Evolutionary conservation across 2,888 invertebrate genomes (phyloP).

Genomic region (Eristalis intricaria): DNA sequence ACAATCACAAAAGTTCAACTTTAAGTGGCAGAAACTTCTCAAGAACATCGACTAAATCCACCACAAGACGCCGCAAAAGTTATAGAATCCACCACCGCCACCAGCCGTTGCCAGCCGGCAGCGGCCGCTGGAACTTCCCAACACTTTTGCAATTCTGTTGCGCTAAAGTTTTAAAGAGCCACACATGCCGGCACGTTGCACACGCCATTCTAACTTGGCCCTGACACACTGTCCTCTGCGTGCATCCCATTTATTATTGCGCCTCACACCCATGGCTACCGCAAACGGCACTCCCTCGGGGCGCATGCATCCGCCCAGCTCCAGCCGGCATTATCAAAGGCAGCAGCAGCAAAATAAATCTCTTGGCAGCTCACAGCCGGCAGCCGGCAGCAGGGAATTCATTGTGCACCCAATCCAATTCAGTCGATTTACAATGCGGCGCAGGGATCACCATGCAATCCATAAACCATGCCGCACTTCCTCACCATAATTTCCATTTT

Average conservation of each 20-base stretch:
- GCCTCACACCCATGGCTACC: constrained; percentile 4
- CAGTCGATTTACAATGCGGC: constrained; percentile 27
- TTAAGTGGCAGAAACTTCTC: background rate
- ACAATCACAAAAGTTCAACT: background rate
- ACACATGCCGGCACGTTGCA: background rate
- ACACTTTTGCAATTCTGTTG: background rate
- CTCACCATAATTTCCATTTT: constrained; percentile 38
- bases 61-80: background rate
- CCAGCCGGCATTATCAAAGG: background rate
- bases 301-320: background rate
- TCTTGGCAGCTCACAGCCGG: constrained; percentile 4
- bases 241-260: constrained; percentile 14
- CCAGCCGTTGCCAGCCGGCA: background rate
- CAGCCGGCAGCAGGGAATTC: constrained; percentile 27
- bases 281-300: constrained; percentile 11
- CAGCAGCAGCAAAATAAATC: constrained; percentile 36
- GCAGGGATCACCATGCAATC: constrained; percentile 12
- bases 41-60: background rate
- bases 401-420: constrained; percentile 20
- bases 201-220: constrained; percentile 5
- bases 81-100: background rate
- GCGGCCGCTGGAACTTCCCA: background rate
- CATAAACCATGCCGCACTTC: constrained; percentile 36
- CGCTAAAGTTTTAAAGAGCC: background rate
- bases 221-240: constrained; percentile 10